phyloP scores from a whole-genome alignment of 2,888 invertebrate genomes.

The Parnassius apollo region DNA sequence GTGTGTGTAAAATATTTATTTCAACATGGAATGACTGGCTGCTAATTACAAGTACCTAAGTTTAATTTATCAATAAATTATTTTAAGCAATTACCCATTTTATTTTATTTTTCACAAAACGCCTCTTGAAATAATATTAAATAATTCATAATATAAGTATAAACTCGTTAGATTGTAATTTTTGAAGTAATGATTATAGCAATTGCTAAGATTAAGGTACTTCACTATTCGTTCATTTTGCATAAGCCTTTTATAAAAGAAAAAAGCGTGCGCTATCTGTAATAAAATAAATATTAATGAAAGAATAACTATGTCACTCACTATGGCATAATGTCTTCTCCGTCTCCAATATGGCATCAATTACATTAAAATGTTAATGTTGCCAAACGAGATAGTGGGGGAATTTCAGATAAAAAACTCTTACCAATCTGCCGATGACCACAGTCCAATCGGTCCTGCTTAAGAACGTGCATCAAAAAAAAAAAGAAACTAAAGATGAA shows the following conservation, averaged over 20 bases:
- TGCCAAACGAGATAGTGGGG: slow-evolving; percentile 61
- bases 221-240: slow-evolving; percentile 33
- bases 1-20: slow-evolving; percentile 39
- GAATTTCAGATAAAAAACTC: slow-evolving; percentile 72
- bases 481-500: slow-evolving; percentile 54
- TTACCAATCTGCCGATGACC: slow-evolving; percentile 63
- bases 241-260: slow-evolving; percentile 51
- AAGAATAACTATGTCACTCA: slow-evolving; percentile 63
- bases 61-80: slow-evolving; percentile 51
- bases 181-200: not conserved
- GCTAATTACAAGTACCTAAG: slow-evolving; percentile 66
- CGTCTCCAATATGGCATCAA: slow-evolving; percentile 55
- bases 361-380: slow-evolving; percentile 70
- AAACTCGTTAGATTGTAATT: not conserved
- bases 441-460: slow-evolving; percentile 66
- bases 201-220: slow-evolving; percentile 2
- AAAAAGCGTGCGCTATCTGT: slow-evolving; percentile 52
- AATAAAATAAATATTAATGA: slow-evolving; percentile 69
- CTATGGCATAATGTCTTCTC: slow-evolving; percentile 63
- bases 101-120: slow-evolving; percentile 11
- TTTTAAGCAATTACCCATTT: slow-evolving; percentile 26
- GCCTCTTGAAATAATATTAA: too few relatives aligned
- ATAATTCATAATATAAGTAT: not conserved
- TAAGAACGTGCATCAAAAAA: slow-evolving; percentile 44
- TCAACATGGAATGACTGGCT: slow-evolving; percentile 43